Percentiles rank a stretch among this genome's conserved stretches.
Evolutionary conservation across 2,888 invertebrate genomes (phyloP).

Genomic region (Lapara coniferarum): DNA sequence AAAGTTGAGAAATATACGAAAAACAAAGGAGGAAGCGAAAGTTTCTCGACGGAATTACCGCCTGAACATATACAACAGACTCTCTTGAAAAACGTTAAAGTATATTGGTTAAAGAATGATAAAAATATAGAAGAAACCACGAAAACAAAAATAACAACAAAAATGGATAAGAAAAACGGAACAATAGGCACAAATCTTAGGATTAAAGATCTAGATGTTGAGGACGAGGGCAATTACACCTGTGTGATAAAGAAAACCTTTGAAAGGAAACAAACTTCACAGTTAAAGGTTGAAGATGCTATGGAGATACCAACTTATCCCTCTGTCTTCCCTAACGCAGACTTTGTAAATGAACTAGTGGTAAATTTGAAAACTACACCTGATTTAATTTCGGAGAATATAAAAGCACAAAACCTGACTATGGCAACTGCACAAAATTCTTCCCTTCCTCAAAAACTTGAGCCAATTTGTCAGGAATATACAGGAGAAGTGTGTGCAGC

Average conservation of each 20-base stretch:
- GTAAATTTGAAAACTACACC: constrained; percentile 63
- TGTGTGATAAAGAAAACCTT: constrained; percentile 75
- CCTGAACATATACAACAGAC: constrained; percentile 72
- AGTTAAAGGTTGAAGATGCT: constrained; percentile 75
- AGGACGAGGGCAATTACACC: constrained; percentile 72
- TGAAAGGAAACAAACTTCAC: constrained; percentile 70
- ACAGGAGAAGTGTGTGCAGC: constrained; percentile 91
- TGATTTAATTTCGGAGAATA: constrained; percentile 60
- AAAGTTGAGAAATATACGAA: constrained; percentile 71
- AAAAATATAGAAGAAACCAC: constrained; percentile 54
- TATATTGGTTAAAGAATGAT: constrained; percentile 74
- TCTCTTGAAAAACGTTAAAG: constrained; percentile 71
- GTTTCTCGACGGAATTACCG: constrained; percentile 64
- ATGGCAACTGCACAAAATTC: constrained; percentile 40
- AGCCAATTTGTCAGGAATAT: constrained; percentile 90
- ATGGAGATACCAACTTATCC: constrained; percentile 73
- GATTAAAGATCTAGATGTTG: constrained; percentile 57
- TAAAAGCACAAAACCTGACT: constrained; percentile 49
- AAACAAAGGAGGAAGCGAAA: constrained; percentile 69
- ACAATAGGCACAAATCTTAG: constrained; percentile 69
- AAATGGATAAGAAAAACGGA: constrained; percentile 70
- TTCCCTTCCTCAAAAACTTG: constrained; percentile 59
- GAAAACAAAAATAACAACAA: constrained; percentile 62
- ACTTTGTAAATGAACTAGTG: constrained; percentile 55
- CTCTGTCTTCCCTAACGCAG: constrained; percentile 60